Evolutionary conservation across 2,113 vertebrate genomes (phyloP), one percentile per base, ranked within the genome.

Genomic region (Tragelaphus scriptus): DNA sequence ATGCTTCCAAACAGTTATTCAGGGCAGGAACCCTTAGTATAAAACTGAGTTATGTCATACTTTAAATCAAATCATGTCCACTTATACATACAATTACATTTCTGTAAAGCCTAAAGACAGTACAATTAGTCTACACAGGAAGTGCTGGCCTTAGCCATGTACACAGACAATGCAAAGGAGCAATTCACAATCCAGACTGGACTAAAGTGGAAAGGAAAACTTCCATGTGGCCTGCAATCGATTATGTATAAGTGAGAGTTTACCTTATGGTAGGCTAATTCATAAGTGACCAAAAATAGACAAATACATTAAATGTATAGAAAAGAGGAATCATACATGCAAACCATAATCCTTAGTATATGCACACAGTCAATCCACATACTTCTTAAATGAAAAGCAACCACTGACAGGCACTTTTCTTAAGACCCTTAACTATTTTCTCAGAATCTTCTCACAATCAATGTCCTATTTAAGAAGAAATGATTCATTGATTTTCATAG

Each of bases 311-410:
- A 59, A 95, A 44, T 61, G 36, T 61, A 56, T 12, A 75, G 40
- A 49, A 93, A 58, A 88, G n/a, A 91, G 12, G 58, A 96, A 65
- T 55, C 15, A 23, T 8, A 71, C 88, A 51, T 94, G 49, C 55
- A 88, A 86, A 89, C n/a, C 23, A 84, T 51, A 56, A 89, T 49
- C 53, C n/a, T 96, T 51, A 77, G 59, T 21, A 93, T 93, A 89
- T 13, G 44, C 30, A 93, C 85, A 91, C 6, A 44, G 21, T 14
- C 25, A 65, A 81, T 56, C 51, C 63, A 58, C 90, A 94, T 55
- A 88, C 85, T 88, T 94, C 58, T 94, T 59, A 92, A 93, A 84
- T 59, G 19, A 96, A 93, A 95, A 91, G 51, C 44, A 89, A 94
- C 53, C 71, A 65, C 59, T 87, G 16, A 32, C 61, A 94, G 80